Evolutionary conservation across 2,888 invertebrate species (phyloP).

Genomic region (Crematogaster levior): DNA sequence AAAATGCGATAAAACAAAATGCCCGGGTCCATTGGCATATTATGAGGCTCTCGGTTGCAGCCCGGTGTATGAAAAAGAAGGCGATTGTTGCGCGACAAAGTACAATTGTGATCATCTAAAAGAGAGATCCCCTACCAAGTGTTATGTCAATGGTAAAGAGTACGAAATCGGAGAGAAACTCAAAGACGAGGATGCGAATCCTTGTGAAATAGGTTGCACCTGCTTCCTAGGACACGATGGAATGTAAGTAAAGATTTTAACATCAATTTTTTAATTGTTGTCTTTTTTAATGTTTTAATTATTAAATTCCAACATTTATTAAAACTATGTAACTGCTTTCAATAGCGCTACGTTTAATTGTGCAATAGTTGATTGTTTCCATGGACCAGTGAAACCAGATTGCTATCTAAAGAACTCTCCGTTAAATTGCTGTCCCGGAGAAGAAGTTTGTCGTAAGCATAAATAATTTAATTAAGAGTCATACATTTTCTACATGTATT

Average conservation of each 20-base stretch:
- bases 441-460: conserved; percentile 77
- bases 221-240: conserved; percentile 40
- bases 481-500: neutral
- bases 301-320: neutral
- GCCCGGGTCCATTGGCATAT: conserved; percentile 75
- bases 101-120: conserved; percentile 78
- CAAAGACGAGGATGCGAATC: conserved; percentile 72
- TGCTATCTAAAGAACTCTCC: conserved; percentile 66
- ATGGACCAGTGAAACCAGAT: neutral
- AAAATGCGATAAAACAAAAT: conserved; percentile 71
- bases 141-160: conserved; percentile 74
- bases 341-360: conserved; percentile 74
- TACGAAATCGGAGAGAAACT: conserved; percentile 75
- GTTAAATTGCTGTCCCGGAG: conserved; percentile 69
- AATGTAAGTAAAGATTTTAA: conserved; percentile 65
- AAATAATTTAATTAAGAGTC: neutral
- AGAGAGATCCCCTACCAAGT: conserved; percentile 70
- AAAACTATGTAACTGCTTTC: conserved; percentile 26
- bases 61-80: conserved; percentile 72
- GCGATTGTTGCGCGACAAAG: conserved; percentile 74
- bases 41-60: conserved; percentile 76
- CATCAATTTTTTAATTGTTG: neutral
- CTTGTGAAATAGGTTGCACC: conserved; percentile 76
- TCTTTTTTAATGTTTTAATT: neutral
- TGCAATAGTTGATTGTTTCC: conserved; percentile 73